A percentile compares a stretch with the other conserved stretches of the same genome.
These are phyloP conservation scores for Cephalopachus bancanus DNA, from an alignment of 2,797 vertebrate genomes.

Conservation along the genomic window DNA sequence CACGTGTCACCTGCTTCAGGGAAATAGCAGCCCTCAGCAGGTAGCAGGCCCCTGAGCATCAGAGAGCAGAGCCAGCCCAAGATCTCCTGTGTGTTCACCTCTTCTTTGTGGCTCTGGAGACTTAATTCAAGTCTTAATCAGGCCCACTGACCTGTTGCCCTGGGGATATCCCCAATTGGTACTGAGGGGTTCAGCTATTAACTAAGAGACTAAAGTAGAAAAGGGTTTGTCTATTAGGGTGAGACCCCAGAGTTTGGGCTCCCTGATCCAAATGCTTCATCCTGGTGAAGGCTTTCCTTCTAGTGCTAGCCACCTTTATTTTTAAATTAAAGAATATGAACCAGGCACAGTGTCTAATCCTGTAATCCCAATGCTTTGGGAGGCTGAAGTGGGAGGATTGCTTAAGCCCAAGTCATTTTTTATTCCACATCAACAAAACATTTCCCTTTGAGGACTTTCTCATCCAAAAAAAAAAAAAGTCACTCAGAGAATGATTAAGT, in stretches of 20 bases:
- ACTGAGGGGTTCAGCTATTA: not conserved
- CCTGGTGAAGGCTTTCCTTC: not conserved
- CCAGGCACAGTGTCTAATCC: too few relatives aligned
- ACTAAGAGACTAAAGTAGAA: accelerated
- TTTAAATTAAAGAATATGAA: not conserved
- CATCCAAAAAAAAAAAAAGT: too few relatives aligned
- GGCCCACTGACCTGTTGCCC: not conserved
- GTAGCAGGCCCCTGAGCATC: accelerated
- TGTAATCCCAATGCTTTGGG: too few relatives aligned
- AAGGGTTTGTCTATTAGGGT: not conserved
- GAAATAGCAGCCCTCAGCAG: not conserved
- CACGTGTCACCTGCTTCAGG: accelerated
- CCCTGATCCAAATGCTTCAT: not conserved
- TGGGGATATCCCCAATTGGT: not conserved
- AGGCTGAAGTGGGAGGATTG: too few relatives aligned
- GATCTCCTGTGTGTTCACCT: not conserved
- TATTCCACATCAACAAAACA: too few relatives aligned
- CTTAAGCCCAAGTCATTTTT: too few relatives aligned
- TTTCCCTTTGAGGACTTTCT: too few relatives aligned
- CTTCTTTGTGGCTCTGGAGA: not conserved
- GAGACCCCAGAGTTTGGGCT: not conserved
- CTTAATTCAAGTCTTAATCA: not conserved
- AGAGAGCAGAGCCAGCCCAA: not conserved
- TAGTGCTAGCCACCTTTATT: not conserved
- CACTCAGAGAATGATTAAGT: too few relatives aligned